Evolutionary conservation across 1,140 invertebrate species (phyloP).

Genomic region (Pseudomyrmex cubaensis): DNA sequence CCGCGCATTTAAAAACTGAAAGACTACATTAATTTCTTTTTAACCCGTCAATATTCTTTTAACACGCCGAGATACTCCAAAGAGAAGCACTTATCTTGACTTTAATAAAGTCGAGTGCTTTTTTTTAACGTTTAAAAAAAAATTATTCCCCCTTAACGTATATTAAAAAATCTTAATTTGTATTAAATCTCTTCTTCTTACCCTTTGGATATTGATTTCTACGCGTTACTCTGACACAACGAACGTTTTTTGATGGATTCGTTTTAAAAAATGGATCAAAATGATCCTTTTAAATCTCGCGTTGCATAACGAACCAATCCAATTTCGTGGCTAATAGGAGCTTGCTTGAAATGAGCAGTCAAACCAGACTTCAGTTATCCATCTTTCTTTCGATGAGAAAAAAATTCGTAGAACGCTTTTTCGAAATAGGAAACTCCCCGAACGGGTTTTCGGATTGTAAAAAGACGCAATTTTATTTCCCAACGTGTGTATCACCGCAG

Average conservation of each 20-base stretch:
- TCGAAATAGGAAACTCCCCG: background rate
- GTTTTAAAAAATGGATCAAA: too few relatives aligned
- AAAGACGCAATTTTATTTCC: too few relatives aligned
- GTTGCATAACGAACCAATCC: background rate
- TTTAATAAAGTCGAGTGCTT: background rate
- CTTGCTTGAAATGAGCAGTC: background rate
- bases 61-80: background rate
- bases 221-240: too few relatives aligned
- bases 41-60: background rate
- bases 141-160: too few relatives aligned
- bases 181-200: too few relatives aligned
- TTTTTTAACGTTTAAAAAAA: too few relatives aligned
- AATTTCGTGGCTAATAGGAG: background rate
- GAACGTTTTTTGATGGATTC: too few relatives aligned
- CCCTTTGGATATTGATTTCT: too few relatives aligned
- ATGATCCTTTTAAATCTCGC: background rate
- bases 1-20: background rate
- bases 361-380: slow-evolving; percentile 5
- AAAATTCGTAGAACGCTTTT: slow-evolving; percentile 2
- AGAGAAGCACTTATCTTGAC: background rate
- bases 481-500: too few relatives aligned
- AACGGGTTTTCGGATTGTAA: too few relatives aligned
- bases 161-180: too few relatives aligned
- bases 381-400: background rate
- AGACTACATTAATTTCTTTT: background rate